Conservation (phyloP, 2,113 vertebrate species). For the Tetrax tetrax region DNA sequence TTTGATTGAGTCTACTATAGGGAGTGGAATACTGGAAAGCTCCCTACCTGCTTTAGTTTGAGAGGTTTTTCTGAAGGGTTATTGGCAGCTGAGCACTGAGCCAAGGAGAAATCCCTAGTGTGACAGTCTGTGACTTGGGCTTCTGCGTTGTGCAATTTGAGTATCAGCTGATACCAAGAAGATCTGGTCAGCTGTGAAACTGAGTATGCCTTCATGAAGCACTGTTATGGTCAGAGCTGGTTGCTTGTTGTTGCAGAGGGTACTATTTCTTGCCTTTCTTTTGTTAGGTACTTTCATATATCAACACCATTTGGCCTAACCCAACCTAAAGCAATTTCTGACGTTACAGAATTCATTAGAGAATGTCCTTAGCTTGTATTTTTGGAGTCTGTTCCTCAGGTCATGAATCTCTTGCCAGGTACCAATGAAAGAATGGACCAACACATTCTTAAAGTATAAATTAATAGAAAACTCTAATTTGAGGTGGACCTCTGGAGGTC, state of each 20-base stretch:
- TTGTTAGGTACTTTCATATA: background rate
- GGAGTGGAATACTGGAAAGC: background rate
- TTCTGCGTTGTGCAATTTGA: background rate
- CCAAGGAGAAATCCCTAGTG: background rate
- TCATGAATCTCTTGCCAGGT: background rate
- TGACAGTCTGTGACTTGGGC: background rate
- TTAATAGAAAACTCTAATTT: background rate
- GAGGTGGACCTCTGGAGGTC: background rate
- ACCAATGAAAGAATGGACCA: background rate
- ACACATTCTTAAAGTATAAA: background rate
- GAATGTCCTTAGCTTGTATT: background rate
- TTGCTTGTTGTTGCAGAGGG: background rate
- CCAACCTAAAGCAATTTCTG: background rate
- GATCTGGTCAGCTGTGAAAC: background rate
- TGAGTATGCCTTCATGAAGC: background rate
- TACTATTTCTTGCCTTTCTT: background rate
- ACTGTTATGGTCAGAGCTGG: background rate
- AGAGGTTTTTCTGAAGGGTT: background rate
- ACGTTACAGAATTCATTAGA: background rate
- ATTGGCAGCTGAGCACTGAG: background rate
- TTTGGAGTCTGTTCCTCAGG: background rate
- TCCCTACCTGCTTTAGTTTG: background rate
- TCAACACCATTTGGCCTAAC: background rate
- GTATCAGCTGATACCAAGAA: background rate
- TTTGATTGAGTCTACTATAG: background rate